phyloP scores from a whole-genome alignment of 2,797 vertebrate genomes.

The Anolis apletophallus region DNA sequence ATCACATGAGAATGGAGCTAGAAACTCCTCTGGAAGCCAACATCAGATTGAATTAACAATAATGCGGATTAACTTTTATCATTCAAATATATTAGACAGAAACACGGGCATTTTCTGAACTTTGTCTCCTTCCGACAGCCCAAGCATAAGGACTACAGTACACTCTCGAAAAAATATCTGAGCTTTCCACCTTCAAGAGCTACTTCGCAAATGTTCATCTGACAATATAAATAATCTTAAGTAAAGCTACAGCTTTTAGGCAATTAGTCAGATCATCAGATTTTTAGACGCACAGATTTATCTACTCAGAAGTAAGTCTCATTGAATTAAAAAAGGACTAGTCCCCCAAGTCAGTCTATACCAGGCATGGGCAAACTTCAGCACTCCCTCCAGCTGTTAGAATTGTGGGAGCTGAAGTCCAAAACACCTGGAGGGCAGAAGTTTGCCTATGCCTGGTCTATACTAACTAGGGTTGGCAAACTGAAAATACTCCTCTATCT shows the following conservation, averaged over 20 bases:
- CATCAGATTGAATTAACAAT: conserved; percentile 24
- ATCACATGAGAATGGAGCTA: conserved; percentile 31
- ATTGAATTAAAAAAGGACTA: too few species aligned
- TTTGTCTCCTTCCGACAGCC: not conserved
- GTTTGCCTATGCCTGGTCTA: not conserved
- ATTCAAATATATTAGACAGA: conserved; percentile 7
- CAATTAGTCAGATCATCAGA: not conserved
- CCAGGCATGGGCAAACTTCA: too few species aligned
- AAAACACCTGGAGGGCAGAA: too few species aligned
- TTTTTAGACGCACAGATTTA: not conserved
- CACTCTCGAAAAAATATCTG: not conserved
- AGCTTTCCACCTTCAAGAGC: not conserved
- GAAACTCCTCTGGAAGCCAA: conserved; percentile 36
- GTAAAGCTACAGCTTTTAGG: not conserved
- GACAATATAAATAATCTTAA: not conserved
- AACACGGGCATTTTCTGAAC: not conserved
- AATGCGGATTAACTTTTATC: conserved; percentile 12
- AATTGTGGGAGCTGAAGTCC: too few species aligned
- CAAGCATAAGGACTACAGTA: not conserved
- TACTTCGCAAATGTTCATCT: not conserved
- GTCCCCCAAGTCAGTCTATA: not conserved
- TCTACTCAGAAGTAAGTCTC: not conserved
- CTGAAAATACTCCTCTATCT: too few species aligned
- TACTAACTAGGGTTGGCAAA: not conserved
- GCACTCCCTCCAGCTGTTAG: too few species aligned